Evolutionary conservation across 2,113 vertebrate species (phyloP).

Genomic region (Gnathonemus echidnorhynchus): DNA sequence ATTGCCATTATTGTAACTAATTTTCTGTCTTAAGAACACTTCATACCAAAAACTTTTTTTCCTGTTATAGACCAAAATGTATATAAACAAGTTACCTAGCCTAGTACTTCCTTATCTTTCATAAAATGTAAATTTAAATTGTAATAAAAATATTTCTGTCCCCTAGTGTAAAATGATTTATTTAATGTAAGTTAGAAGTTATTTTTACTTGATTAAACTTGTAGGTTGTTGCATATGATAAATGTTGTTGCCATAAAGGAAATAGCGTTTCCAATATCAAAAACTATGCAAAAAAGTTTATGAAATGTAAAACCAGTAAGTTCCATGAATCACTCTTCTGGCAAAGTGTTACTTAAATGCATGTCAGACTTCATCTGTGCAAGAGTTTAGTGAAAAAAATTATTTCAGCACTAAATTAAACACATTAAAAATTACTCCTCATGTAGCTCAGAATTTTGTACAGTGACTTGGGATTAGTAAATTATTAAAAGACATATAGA

Average conservation of each 20-base stretch:
- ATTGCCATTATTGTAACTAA: background rate
- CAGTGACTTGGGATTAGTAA: background rate
- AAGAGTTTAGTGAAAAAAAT: background rate
- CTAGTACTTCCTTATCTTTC: background rate
- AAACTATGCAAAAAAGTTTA: background rate
- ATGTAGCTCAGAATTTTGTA: background rate
- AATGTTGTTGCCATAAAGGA: background rate
- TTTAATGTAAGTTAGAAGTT: background rate
- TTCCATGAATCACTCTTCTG: background rate
- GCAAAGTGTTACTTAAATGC: background rate
- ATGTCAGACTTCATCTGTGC: background rate
- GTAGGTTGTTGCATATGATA: background rate
- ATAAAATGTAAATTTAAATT: background rate
- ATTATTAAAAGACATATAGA: background rate
- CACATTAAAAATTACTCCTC: background rate
- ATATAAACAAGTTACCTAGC: background rate
- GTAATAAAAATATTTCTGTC: background rate
- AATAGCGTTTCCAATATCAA: background rate
- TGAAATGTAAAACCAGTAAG: background rate
- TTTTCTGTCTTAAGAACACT: background rate
- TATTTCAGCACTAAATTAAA: background rate
- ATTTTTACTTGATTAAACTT: background rate
- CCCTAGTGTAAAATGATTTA: background rate
- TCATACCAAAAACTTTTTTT: background rate
- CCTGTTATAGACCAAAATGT: background rate